phyloP scores from a whole-genome alignment of 2,113 vertebrate species.

The Oreocharis arfaki region DNA sequence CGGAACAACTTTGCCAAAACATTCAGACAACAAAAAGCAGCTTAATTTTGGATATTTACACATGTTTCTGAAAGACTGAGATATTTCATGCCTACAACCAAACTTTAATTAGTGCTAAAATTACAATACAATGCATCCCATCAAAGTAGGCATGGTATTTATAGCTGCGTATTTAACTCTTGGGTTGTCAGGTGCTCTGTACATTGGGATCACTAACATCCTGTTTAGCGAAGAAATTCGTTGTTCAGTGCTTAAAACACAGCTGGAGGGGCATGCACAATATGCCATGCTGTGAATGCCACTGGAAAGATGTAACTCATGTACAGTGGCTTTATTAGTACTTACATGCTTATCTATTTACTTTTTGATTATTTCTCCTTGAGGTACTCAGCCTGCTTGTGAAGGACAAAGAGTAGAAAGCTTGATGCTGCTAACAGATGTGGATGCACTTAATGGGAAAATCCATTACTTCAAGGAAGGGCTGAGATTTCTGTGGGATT shows the following conservation, averaged over 20 bases:
- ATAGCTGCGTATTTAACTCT: not conserved
- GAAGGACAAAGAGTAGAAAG: not conserved
- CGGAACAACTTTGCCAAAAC: conserved; percentile 2
- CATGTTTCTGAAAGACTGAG: conserved; percentile 23
- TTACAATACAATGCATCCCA: not conserved
- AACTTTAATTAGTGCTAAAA: conserved; percentile 47
- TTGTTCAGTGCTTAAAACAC: not conserved
- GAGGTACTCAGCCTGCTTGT: not conserved
- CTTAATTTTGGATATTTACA: conserved; percentile 39
- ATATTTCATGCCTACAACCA: conserved; percentile 20
- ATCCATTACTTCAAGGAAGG: not conserved
- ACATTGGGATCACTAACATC: not conserved
- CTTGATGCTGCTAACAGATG: not conserved
- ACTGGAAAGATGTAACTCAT: not conserved
- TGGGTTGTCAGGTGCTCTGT: not conserved
- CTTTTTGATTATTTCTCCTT: not conserved
- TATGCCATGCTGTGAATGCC: not conserved
- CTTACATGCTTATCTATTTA: not conserved
- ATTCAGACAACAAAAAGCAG: not conserved
- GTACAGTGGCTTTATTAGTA: not conserved
- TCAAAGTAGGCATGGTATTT: not conserved
- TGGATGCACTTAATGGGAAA: not conserved
- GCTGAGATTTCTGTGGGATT: not conserved
- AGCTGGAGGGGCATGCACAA: not conserved
- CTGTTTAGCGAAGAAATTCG: not conserved